A percentile compares a stretch with the other conserved stretches of the same genome.
phyloP scores from a whole-genome alignment of 2,797 vertebrate species.

The Propithecus perrieri region DNA sequence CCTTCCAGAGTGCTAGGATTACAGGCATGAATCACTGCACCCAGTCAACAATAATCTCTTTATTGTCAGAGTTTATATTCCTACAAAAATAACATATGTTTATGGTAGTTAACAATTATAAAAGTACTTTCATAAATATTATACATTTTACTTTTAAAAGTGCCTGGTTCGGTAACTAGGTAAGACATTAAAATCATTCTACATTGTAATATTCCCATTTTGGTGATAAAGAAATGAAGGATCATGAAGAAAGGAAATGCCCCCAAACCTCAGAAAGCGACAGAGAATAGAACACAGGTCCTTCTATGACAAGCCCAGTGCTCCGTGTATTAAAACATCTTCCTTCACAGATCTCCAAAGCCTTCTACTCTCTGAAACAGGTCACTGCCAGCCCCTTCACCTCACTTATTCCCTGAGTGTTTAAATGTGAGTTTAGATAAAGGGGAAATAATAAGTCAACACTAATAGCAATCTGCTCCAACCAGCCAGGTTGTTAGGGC shows the following conservation, averaged over 20 bases:
- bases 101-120: not conserved
- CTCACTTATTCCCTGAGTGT: not conserved
- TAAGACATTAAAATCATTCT: not conserved
- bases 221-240: not conserved
- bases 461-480: not conserved
- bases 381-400: not conserved
- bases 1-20: not conserved
- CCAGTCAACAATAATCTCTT: not conserved
- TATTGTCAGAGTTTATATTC: not conserved
- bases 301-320: not conserved
- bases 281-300: no score
- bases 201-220: not conserved
- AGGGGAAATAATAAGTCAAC: not conserved
- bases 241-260: not conserved
- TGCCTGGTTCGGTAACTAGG: not conserved
- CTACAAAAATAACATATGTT: not conserved
- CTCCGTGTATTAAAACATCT: not conserved
- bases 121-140: not conserved
- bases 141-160: slow-evolving; percentile 18
- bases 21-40: not conserved
- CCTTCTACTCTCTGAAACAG: not conserved
- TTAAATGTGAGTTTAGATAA: not conserved
- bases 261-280: not conserved
- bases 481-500: not conserved
- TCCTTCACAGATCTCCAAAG: not conserved